Conservation (phyloP, 2,888 invertebrate genomes). For the Fabriciana adippe region DNA sequence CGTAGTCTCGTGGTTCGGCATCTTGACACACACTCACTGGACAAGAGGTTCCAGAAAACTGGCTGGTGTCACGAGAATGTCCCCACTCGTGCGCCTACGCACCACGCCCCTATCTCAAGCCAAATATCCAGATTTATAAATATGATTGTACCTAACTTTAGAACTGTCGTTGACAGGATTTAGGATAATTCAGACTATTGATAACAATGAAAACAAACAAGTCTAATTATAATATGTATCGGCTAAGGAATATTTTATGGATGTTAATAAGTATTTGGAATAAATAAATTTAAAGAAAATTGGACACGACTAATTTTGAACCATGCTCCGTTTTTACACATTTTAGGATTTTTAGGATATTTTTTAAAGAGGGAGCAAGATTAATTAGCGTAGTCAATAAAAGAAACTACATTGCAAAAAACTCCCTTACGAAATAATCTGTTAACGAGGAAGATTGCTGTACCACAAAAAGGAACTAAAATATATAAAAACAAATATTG, state of each 20-base stretch:
- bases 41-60: slow-evolving; percentile 68
- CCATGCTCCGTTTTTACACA: too few relatives aligned
- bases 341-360: too few relatives aligned
- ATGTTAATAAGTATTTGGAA: neutral
- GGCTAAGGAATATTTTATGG: neutral
- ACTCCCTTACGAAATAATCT: too few relatives aligned
- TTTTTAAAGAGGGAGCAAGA: too few relatives aligned
- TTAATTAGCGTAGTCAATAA: too few relatives aligned
- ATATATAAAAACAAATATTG: neutral
- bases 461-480: neutral
- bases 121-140: slow-evolving; percentile 64
- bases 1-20: slow-evolving; percentile 84
- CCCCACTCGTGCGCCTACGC: slow-evolving; percentile 56
- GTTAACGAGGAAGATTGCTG: too few relatives aligned
- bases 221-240: slow-evolving; percentile 1
- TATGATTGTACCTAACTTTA: slow-evolving; percentile 56
- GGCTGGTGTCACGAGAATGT: slow-evolving; percentile 51
- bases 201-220: slow-evolving; percentile 39
- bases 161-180: slow-evolving; percentile 55
- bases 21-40: slow-evolving; percentile 66
- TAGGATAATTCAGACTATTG: slow-evolving; percentile 30
- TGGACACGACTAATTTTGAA: neutral
- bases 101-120: slow-evolving; percentile 56
- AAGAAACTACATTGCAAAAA: too few relatives aligned
- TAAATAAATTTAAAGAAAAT: neutral